phyloP scores from a whole-genome alignment of 2,888 invertebrate species.

The Agrochola lota region DNA sequence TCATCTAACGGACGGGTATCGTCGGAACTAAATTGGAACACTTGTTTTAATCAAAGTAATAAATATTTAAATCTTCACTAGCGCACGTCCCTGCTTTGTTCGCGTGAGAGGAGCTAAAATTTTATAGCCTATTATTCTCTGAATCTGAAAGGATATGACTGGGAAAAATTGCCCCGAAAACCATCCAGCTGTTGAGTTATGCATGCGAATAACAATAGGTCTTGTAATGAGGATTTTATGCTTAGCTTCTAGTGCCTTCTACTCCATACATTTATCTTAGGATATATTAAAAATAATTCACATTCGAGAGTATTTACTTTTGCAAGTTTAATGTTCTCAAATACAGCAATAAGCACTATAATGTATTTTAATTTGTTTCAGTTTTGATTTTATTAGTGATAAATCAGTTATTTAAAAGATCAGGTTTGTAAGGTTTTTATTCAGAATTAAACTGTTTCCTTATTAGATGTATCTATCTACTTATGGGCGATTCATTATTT shows the following conservation, averaged over 20 bases:
- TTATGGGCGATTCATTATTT: background rate
- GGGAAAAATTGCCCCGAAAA: conserved; percentile 63
- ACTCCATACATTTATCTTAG: conserved; percentile 15
- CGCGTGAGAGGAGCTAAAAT: conserved; percentile 58
- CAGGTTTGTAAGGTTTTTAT: too few relatives aligned
- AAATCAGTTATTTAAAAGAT: background rate
- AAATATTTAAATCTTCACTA: conserved; percentile 63
- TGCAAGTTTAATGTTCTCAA: background rate
- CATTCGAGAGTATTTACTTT: background rate
- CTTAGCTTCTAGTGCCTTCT: conserved; percentile 31
- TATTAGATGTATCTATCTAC: background rate
- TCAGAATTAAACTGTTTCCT: background rate
- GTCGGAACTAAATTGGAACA: conserved; percentile 52
- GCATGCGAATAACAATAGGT: conserved; percentile 59
- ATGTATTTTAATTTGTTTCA: background rate
- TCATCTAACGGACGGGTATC: conserved; percentile 15
- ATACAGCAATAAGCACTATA: background rate
- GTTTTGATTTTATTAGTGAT: background rate
- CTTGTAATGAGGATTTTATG: conserved; percentile 60
- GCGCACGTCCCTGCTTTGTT: conserved; percentile 49
- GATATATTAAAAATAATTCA: conserved; percentile 23
- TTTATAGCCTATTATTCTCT: conserved; percentile 64
- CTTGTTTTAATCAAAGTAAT: conserved; percentile 63
- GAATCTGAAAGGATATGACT: conserved; percentile 62
- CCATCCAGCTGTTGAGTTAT: conserved; percentile 59